These are phyloP conservation scores for Varecia variegata DNA, from an alignment of 2,797 vertebrate species.

Conservation along the genomic window DNA sequence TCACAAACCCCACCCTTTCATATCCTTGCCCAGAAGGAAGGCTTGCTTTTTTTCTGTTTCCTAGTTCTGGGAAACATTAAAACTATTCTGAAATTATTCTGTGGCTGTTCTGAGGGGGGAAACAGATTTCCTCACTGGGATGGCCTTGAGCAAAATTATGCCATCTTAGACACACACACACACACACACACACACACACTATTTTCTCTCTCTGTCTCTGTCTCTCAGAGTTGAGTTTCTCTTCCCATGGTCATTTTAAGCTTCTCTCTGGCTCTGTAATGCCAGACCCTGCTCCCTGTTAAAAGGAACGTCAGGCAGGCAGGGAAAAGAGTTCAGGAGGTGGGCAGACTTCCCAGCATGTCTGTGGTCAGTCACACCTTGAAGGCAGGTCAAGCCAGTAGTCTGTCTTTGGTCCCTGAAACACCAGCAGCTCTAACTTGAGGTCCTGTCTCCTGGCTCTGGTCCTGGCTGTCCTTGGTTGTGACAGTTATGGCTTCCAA, in stretches of 20 bases:
- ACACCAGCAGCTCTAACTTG: neutral
- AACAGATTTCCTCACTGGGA: neutral
- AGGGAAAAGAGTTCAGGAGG: neutral
- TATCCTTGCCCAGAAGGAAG: neutral
- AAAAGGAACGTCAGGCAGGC: neutral
- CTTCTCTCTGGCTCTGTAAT: neutral
- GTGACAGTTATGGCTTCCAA: neutral
- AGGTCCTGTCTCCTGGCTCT: neutral
- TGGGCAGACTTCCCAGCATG: neutral
- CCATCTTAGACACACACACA: neutral
- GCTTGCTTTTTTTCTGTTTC: neutral
- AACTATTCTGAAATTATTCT: neutral
- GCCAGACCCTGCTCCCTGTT: neutral
- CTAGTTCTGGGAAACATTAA: neutral
- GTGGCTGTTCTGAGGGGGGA: neutral
- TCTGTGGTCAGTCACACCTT: neutral
- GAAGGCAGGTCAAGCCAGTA: neutral
- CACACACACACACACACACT: neutral
- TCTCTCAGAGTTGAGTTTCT: neutral
- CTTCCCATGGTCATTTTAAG: neutral
- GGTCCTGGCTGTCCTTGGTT: neutral
- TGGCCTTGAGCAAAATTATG: neutral
- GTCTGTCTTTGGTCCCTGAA: neutral
- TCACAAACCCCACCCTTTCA: neutral
- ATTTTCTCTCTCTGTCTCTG: neutral